Evolutionary conservation across 2,113 vertebrate species (phyloP), one percentile per base, ranked within the genome.

Genomic region (Sphaerodactylus townsendi): DNA sequence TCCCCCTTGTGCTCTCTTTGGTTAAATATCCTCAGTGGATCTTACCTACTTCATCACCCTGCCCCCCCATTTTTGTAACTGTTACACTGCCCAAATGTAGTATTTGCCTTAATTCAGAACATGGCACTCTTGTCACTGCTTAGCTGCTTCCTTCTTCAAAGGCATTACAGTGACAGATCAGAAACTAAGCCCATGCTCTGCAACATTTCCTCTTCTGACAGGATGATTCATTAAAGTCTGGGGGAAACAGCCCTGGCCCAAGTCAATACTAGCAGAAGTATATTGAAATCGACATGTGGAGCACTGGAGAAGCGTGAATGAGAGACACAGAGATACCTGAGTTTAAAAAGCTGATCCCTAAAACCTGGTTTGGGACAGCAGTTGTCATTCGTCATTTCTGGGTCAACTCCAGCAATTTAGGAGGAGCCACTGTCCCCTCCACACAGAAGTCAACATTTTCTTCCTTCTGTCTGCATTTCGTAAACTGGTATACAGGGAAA

Each of bases 151-250:
- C 83, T 77, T 81, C 30, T 77, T 73, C 23, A 53, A 17, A 10
- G 48, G 14, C 39, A 17, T 35, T 84, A 66, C 68, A 81, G 33
- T 48, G 59, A 5, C 10, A 84, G 44, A 80, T 82, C 62, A 91
- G 75, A 88, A 30, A 79, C 15, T 7, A 62, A 3, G 4, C 75
- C 74, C 66, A 6, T 17, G 11, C 4, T 82, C 72, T 10, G 30
- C 44, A 76, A 53, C 14, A 53, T 6, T 71, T 89, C 50, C 23
- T 72, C 28, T 83, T 83, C 25, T 53, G 79, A 90, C 81, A 21
- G 73, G 82, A 82, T 39, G 66, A 78, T 65, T 70, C 41, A 74
- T 81, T 64, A 81, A 76, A 77, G 39, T 10, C n/a, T n/a, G 46
- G 10, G 65, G 65, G 37, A 56, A 59, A 46, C 50, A 77, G 30